A percentile compares a stretch with the other conserved stretches of the same genome.
Conservation (phyloP, 2,888 invertebrate species). For the Reticulitermes lucifugus region DNA sequence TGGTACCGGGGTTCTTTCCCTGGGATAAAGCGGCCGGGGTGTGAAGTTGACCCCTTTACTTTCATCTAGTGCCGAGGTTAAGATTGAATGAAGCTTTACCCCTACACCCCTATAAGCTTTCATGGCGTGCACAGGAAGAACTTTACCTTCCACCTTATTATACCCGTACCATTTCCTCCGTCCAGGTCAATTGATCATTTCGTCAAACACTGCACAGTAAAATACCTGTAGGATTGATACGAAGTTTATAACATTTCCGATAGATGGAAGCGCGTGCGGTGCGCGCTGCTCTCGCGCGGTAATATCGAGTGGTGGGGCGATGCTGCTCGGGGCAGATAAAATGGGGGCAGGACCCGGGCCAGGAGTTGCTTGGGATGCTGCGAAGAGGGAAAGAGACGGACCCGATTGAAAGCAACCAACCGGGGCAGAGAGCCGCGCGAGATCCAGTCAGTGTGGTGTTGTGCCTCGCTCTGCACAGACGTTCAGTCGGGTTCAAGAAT, state of each 20-base stretch:
- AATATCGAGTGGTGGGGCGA: slow-evolving; percentile 18
- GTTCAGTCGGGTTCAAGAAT: background rate
- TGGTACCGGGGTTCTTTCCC: too few species aligned
- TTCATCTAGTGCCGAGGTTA: too few species aligned
- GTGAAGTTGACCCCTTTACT: too few species aligned
- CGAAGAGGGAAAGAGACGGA: background rate
- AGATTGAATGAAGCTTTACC: too few species aligned
- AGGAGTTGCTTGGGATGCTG: slow-evolving; percentile 27
- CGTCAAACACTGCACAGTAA: background rate
- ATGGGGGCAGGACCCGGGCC: slow-evolving; percentile 38
- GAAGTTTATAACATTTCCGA: slow-evolving; percentile 42
- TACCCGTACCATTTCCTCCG: too few species aligned
- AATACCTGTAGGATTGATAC: slow-evolving; percentile 35
- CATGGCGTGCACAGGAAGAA: too few species aligned
- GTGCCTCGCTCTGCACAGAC: slow-evolving; percentile 28
- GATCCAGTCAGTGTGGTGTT: slow-evolving; percentile 40
- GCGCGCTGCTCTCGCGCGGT: background rate
- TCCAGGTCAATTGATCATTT: background rate
- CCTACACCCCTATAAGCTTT: too few species aligned
- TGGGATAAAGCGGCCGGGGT: too few species aligned
- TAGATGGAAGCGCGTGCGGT: slow-evolving; percentile 44
- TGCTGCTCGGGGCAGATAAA: slow-evolving; percentile 18
- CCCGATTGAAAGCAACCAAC: slow-evolving; percentile 19
- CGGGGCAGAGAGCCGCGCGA: slow-evolving; percentile 22
- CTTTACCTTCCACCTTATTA: too few species aligned